Evolutionary conservation across 2,797 vertebrate genomes (phyloP).

Genomic region (Sebastes steindachneri): DNA sequence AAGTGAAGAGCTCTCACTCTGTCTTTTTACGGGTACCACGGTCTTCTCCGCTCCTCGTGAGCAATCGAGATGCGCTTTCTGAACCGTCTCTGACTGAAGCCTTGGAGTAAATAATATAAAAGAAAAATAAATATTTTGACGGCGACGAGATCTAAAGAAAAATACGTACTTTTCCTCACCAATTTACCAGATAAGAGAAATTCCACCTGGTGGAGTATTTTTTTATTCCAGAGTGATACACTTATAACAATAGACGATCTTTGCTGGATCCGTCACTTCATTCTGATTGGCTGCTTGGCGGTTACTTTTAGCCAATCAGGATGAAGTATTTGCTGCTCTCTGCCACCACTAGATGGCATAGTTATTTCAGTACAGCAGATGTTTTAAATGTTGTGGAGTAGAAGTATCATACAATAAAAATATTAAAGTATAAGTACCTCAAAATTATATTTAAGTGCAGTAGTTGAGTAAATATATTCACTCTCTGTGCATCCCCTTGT

Average conservation of each 20-base stretch:
- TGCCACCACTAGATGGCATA: slow-evolving; percentile 22
- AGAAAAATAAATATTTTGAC: neutral
- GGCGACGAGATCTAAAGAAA: neutral
- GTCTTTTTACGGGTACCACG: neutral
- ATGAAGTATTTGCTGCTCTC: neutral
- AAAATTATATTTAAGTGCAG: neutral
- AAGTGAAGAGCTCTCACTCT: slow-evolving; percentile 31
- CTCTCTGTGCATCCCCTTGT: neutral
- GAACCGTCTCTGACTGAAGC: neutral
- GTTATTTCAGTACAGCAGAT: neutral
- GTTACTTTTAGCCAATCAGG: too few species aligned
- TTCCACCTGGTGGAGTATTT: neutral
- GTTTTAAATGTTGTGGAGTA: neutral
- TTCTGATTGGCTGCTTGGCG: neutral
- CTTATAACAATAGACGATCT: neutral
- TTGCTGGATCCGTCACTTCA: neutral
- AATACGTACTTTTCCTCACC: neutral
- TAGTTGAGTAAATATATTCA: neutral
- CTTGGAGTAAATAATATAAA: neutral
- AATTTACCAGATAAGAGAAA: neutral
- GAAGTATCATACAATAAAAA: neutral
- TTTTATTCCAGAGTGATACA: neutral
- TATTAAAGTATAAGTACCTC: neutral
- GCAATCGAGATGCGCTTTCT: neutral
- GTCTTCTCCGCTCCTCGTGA: neutral